Conservation (phyloP, 2,888 invertebrate species). For the Ennomos fuscantarius region DNA sequence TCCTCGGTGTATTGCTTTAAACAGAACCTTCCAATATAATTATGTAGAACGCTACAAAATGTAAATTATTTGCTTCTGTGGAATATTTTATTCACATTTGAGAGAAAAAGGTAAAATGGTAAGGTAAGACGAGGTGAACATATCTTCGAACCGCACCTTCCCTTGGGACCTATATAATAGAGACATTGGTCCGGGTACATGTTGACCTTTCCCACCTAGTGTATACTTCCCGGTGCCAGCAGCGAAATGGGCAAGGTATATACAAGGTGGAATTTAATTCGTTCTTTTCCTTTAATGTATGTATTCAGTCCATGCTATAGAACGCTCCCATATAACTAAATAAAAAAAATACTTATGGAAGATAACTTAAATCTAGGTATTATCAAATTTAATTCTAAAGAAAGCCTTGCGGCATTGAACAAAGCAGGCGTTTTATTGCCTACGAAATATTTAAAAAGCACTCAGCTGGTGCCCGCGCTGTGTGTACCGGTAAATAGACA, state of each 20-base stretch:
- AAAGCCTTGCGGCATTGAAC: too few species aligned
- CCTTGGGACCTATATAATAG: not conserved
- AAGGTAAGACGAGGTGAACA: slow-evolving; percentile 1
- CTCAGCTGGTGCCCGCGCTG: too few species aligned
- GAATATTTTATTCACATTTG: slow-evolving; percentile 21
- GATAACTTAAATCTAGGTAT: too few species aligned
- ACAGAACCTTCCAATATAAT: slow-evolving; percentile 9
- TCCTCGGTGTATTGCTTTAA: slow-evolving; percentile 1
- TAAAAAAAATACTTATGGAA: too few species aligned
- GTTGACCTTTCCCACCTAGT: slow-evolving; percentile 3
- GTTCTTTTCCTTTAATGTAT: too few species aligned
- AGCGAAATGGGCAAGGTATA: not conserved
- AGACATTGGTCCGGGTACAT: slow-evolving; percentile 3
- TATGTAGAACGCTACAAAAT: slow-evolving; percentile 17
- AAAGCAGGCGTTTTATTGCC: too few species aligned
- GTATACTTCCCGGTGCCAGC: not conserved
- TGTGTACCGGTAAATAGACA: too few species aligned
- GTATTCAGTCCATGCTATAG: too few species aligned
- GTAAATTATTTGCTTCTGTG: slow-evolving; percentile 7
- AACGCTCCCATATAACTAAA: too few species aligned
- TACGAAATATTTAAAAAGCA: too few species aligned
- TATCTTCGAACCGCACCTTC: not conserved
- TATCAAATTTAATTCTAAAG: too few species aligned
- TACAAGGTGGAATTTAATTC: too few species aligned
- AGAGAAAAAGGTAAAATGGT: slow-evolving; percentile 6